Evolutionary conservation across 2,888 invertebrate genomes (phyloP).

Genomic region (Thecocarcelia acutangulata): DNA sequence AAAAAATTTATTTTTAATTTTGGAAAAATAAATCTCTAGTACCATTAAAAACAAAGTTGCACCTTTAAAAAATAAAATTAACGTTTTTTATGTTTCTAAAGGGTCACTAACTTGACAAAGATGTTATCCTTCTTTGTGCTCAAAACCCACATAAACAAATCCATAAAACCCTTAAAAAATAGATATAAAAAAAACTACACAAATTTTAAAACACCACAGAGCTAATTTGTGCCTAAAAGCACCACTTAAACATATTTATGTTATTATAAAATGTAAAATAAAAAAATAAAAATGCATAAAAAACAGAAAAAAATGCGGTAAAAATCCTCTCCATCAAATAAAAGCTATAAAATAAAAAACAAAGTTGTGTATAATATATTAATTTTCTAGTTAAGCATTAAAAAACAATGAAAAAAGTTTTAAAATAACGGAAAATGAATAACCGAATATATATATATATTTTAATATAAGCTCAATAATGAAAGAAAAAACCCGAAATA

Average conservation of each 20-base stretch:
- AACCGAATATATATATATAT: slow-evolving; percentile 70
- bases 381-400: slow-evolving; percentile 68
- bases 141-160: slow-evolving; percentile 19
- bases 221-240: slow-evolving; percentile 53
- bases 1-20: too few relatives aligned
- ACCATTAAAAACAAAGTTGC: too few relatives aligned
- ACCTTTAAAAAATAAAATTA: background rate
- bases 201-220: slow-evolving; percentile 46
- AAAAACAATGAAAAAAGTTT: slow-evolving; percentile 52
- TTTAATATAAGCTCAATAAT: slow-evolving; percentile 70
- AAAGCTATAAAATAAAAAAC: slow-evolving; percentile 13
- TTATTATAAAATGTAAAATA: slow-evolving; percentile 63
- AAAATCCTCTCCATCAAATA: slow-evolving; percentile 51
- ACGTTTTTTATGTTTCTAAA: background rate
- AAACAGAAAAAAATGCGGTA: slow-evolving; percentile 22
- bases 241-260: slow-evolving; percentile 32
- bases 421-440: slow-evolving; percentile 66
- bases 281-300: slow-evolving; percentile 9
- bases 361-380: slow-evolving; percentile 65
- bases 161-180: slow-evolving; percentile 25
- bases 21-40: too few relatives aligned
- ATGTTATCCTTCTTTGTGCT: too few relatives aligned
- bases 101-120: background rate
- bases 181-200: slow-evolving; percentile 11
- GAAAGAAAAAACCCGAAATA: slow-evolving; percentile 50